phyloP scores from a whole-genome alignment of 1,140 invertebrate genomes.

The Penaeus chinensis region DNA sequence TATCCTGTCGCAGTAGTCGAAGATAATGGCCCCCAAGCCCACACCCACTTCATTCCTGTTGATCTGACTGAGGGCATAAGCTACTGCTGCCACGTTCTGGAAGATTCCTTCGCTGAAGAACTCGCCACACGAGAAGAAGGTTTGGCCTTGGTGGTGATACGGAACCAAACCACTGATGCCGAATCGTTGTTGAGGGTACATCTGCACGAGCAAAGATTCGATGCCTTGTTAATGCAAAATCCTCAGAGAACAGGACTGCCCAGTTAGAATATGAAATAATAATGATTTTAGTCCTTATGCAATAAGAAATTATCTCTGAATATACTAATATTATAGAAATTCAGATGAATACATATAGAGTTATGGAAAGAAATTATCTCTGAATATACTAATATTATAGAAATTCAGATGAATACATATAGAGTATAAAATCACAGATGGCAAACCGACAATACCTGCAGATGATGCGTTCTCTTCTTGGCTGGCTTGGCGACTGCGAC shows the following conservation, averaged over 20 bases:
- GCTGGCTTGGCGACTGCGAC: background rate
- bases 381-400: too few species aligned
- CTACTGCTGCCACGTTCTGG: conserved; percentile 65
- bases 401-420: too few species aligned
- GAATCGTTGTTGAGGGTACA: conserved; percentile 63
- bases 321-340: too few species aligned
- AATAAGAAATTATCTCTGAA: too few species aligned
- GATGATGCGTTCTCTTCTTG: conserved; percentile 42
- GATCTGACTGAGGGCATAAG: conserved; percentile 65
- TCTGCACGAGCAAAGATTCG: conserved; percentile 52
- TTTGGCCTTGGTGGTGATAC: conserved; percentile 63
- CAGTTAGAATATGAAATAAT: too few species aligned
- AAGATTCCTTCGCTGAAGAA: conserved; percentile 63
- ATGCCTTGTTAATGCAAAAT: too few species aligned
- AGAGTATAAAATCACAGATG: too few species aligned
- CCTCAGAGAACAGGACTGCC: too few species aligned
- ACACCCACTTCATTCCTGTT: conserved; percentile 64
- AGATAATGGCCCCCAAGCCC: conserved; percentile 65
- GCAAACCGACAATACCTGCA: conserved; percentile 35
- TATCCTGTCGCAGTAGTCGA: conserved; percentile 65
- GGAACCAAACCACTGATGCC: conserved; percentile 65
- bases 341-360: too few species aligned
- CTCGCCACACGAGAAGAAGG: conserved; percentile 65
- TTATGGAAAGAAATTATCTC: too few species aligned
- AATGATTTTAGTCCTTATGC: too few species aligned